Evolutionary conservation across 2,113 vertebrate species (phyloP).

Genomic region (Peromyscus leucopus): DNA sequence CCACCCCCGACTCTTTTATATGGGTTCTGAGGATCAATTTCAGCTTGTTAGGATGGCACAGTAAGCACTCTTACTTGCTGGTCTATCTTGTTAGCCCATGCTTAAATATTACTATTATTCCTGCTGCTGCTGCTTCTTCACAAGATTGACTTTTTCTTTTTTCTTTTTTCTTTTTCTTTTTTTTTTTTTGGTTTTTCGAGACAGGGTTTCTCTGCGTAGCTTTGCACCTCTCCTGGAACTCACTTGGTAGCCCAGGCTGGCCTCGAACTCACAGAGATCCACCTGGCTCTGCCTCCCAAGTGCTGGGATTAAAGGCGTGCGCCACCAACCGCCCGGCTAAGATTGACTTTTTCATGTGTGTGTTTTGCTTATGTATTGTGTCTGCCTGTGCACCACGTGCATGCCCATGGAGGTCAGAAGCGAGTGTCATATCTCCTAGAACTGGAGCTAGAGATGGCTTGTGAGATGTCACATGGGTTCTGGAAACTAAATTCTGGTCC

Average conservation of each 20-base stretch:
- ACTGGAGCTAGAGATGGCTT: neutral
- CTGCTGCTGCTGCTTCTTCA: neutral
- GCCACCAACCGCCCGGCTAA: too few species aligned
- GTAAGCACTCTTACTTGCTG: neutral
- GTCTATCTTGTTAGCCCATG: neutral
- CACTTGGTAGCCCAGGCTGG: too few species aligned
- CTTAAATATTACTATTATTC: neutral
- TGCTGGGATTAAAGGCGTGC: too few species aligned
- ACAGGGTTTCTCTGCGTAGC: too few species aligned
- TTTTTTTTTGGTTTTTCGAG: too few species aligned
- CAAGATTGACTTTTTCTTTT: too few species aligned
- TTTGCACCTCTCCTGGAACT: too few species aligned
- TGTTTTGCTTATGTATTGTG: neutral
- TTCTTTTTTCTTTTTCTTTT: too few species aligned
- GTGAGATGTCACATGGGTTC: neutral
- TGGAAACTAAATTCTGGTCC: neutral
- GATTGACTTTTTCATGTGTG: too few species aligned
- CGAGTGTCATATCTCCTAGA: neutral
- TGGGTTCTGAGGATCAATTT: neutral
- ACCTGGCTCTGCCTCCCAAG: too few species aligned
- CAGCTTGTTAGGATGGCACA: too few species aligned
- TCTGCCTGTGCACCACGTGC: neutral
- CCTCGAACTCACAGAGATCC: too few species aligned
- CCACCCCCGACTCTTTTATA: neutral
- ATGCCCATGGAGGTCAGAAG: neutral